Evolutionary conservation across 2,113 vertebrate genomes (phyloP).

Genomic region (Channa maculata): DNA sequence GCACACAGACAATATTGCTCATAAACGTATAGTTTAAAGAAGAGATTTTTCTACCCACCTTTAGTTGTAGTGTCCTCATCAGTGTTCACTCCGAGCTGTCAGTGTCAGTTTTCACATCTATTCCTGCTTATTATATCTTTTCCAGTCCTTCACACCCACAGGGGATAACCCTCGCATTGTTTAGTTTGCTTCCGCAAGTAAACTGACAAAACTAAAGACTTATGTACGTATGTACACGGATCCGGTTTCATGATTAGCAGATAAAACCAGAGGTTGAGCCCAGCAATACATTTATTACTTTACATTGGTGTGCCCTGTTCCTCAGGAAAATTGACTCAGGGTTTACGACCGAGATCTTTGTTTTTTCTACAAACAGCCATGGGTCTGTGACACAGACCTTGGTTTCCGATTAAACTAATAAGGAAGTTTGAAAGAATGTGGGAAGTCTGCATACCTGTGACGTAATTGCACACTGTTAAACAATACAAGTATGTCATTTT

Average conservation of each 20-base stretch:
- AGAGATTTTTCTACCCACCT: constrained; percentile 54
- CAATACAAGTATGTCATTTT: too few relatives aligned
- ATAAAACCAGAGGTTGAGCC: too few relatives aligned
- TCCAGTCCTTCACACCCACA: constrained; percentile 20
- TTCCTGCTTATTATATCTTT: constrained; percentile 22
- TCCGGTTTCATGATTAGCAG: constrained; percentile 19
- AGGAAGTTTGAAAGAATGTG: background rate
- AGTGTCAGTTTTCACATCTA: constrained; percentile 18
- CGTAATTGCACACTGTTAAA: too few relatives aligned
- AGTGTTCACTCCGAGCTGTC: constrained; percentile 11
- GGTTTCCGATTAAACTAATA: constrained; percentile 18
- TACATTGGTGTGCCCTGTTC: background rate
- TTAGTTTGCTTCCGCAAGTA: background rate
- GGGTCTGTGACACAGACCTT: background rate
- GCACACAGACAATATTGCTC: background rate
- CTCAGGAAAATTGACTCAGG: background rate
- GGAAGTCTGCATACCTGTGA: too few relatives aligned
- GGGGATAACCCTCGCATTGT: constrained; percentile 38
- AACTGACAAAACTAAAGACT: constrained; percentile 22
- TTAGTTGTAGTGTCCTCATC: constrained; percentile 20
- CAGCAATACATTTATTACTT: background rate
- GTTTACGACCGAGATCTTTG: constrained; percentile 12
- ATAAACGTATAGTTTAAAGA: background rate
- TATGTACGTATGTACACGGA: background rate
- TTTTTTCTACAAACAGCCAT: background rate